phyloP scores from a whole-genome alignment of 2,888 invertebrate genomes.

The Epirrhoe tristata region DNA sequence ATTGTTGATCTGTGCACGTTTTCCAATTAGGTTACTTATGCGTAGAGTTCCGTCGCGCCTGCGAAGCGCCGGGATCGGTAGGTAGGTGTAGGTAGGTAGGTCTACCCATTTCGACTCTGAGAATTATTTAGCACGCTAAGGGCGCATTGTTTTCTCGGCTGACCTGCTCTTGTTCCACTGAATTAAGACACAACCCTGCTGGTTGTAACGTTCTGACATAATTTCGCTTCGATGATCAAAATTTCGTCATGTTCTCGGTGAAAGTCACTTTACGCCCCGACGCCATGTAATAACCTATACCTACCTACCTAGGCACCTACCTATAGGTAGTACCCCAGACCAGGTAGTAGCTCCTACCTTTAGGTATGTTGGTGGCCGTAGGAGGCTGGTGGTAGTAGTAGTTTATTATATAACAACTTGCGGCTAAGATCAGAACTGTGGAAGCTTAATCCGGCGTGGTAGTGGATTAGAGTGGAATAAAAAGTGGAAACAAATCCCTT shows the following conservation, averaged over 20 bases:
- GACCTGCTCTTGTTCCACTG: slow-evolving; percentile 16
- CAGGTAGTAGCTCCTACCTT: too few relatives aligned
- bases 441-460: too few relatives aligned
- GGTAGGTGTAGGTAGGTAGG: too few relatives aligned
- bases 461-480: too few relatives aligned
- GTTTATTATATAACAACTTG: neutral
- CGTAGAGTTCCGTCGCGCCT: neutral
- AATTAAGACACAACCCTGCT: slow-evolving; percentile 24
- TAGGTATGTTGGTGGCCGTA: neutral
- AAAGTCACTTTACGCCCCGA: slow-evolving; percentile 26
- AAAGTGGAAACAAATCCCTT: too few relatives aligned
- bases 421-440: neutral
- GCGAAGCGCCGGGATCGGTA: neutral
- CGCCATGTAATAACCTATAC: neutral
- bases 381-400: neutral
- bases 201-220: slow-evolving; percentile 30
- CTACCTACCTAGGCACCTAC: neutral
- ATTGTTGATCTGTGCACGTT: neutral
- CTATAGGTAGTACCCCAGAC: too few relatives aligned
- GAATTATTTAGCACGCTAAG: slow-evolving; percentile 45
- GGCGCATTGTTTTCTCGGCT: slow-evolving; percentile 22
- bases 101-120: slow-evolving; percentile 20
- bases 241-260: slow-evolving; percentile 38
- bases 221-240: slow-evolving; percentile 32
- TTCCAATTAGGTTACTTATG: neutral